Base-by-base conservation (phyloP, 2,797 vertebrate genomes). In the Atherinosoma microstoma region DNA sequence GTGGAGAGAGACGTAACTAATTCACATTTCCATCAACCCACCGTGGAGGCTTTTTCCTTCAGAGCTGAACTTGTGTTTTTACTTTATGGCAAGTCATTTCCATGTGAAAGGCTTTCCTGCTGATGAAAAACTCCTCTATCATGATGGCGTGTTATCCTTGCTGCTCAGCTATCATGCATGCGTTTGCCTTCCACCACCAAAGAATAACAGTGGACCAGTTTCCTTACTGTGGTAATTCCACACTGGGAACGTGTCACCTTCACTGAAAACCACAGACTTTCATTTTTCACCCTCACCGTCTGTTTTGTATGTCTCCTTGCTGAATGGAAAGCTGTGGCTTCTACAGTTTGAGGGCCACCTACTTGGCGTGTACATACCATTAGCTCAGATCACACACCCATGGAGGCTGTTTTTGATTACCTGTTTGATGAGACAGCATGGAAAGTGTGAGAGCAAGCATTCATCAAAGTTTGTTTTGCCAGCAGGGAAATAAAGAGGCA, bases 381-480 rank as follows among this genome's bases (percentile, higher is more conserved):
- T 51, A 64, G 67, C 76, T 70, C 35, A 64, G 74, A 76, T 76
- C 70, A 59, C 58, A 34, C 22, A 59, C 63, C 72, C 56, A 27
- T 53, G 35, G 72, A 79, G 73, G 74, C 85, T 88, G 89, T 38
- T 89, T 88, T 82, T 90, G 90, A 91, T 90, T 78, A 91, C 70
- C 70, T 73, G 74, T 70, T 45, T 90, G 86, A 91, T 85, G 88
- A 87, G 80, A 73, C 69, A 1, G 68, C 76, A 59, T 83, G 84
- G 78, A 90, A 88, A 88, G 75, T 84, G 77, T 85, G 75, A 57
- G 74, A 80, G 67, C 38, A 42, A 66, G 67, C 34, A 40, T 72
- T 80, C 84, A 70, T 78, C 71, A 62, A 38, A 34, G 59, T 40
- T 36, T 22, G 60, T 40, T 38, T 67, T 47, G 58, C 61, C 72